Evolutionary conservation across 2,113 vertebrate genomes (phyloP), one percentile per base, ranked within the genome.

Genomic region (Bubalus kerabau): DNA sequence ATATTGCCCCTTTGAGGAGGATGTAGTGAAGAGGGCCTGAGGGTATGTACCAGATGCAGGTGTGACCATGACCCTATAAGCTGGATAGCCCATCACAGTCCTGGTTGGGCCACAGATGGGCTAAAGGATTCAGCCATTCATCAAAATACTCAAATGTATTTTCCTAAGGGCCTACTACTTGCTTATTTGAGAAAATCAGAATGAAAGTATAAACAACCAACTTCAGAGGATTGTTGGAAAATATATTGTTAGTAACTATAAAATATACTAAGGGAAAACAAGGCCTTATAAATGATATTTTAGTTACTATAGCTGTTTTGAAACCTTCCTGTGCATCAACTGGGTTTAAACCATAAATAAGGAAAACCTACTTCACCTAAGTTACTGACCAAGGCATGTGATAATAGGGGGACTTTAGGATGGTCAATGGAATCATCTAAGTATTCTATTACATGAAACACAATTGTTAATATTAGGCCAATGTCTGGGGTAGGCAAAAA

Each of bases 121-220:
- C 84, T 60, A 9, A 60, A 81, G 52, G 54, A 82, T 76, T 54
- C 23, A 59, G 64, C 8, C 50, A 15, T 28, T 85, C 8, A 2
- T 93, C 60, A 52, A 30, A 32, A 48, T 40, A n/a, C 2, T 56
- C 13, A 40, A 60, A 78, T n/a, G 43, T 3, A 48, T 32, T n/a
- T 36, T 80, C 32, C 23, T 80, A 86, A 96, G 80, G 36, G 12
- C 19, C 30, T 56, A 15, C 26, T 82, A 28, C 26, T 62, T 23
- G 30, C 57, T 76, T 84, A 62, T 74, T 87, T 94, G 71, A 97
- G 90, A 92, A 97, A 85, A 89, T 82, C 28, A 36, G 78, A 59
- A 62, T 87, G 46, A 92, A 54, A 46, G 1, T 46, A 76, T 60
- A 46, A 95, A 48, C 46, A 19, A 43, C 7, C 62, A 46, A 17